phyloP scores from a whole-genome alignment of 2,113 vertebrate genomes.

The Protobothrops mucrosquamatus region DNA sequence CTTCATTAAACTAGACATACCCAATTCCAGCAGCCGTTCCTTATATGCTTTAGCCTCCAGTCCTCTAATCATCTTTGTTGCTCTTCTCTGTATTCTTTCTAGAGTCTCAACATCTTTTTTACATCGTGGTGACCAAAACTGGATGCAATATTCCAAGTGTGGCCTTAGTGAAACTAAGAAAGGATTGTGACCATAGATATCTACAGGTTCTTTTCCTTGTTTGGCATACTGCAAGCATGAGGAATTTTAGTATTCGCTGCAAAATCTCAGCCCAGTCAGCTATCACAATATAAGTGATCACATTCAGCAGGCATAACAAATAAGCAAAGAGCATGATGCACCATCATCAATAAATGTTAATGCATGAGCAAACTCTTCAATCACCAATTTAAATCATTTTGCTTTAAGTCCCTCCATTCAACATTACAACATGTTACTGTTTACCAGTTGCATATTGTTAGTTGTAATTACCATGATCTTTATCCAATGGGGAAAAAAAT shows the following conservation, averaged over 20 bases:
- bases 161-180: not conserved
- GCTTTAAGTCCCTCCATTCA: slow-evolving; percentile 25
- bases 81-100: too few species aligned
- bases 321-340: not conserved
- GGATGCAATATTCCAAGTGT: too few species aligned
- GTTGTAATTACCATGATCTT: slow-evolving; percentile 32
- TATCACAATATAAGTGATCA: not conserved
- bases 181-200: not conserved
- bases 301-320: not conserved
- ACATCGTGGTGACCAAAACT: too few species aligned
- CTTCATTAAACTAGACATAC: too few species aligned
- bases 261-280: not conserved
- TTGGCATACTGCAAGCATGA: not conserved
- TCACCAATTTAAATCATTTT: slow-evolving; percentile 11
- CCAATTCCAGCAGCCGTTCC: too few species aligned
- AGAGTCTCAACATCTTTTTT: too few species aligned
- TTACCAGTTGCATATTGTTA: slow-evolving; percentile 19
- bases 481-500: slow-evolving; percentile 34
- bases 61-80: too few species aligned
- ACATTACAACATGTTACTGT: slow-evolving; percentile 26
- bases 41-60: too few species aligned
- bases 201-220: not conserved
- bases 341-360: not conserved
- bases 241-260: not conserved
- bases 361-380: slow-evolving; percentile 20